Percentiles rank a stretch among this genome's conserved stretches.
These are phyloP conservation scores for Hemicentrotus pulcherrimus DNA, from an alignment of 35 echinoderm and acorn worm genomes.

Conservation along the genomic window DNA sequence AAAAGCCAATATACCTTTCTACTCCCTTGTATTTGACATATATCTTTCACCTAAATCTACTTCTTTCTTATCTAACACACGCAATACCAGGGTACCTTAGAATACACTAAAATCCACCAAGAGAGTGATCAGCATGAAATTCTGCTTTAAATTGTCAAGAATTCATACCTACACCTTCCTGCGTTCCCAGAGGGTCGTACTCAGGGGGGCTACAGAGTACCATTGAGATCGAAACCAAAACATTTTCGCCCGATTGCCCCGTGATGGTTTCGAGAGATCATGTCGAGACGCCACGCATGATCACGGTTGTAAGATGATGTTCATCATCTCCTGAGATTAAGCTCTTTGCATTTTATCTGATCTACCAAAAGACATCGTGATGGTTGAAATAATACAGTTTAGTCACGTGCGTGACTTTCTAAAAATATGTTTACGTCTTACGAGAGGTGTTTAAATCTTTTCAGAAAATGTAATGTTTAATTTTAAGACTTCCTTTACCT, in stretches of 20 bases:
- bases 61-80: no score
- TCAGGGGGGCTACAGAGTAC: neutral
- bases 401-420: neutral
- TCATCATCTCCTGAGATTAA: neutral
- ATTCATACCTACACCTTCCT: neutral
- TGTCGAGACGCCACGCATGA: neutral
- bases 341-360: neutral
- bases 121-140: neutral
- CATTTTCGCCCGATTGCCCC: neutral
- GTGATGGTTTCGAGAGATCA: neutral
- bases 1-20: no score
- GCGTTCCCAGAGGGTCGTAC: neutral
- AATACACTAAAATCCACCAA: neutral
- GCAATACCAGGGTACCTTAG: no score
- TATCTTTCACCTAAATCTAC: no score
- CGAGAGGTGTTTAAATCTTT: neutral
- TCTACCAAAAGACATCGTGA: neutral
- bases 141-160: neutral
- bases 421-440: neutral
- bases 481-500: neutral
- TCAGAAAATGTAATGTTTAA: neutral
- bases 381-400: neutral
- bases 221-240: neutral
- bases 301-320: neutral
- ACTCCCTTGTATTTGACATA: no score